These are phyloP conservation scores for Druceiella hillmani DNA, from an alignment of 2,888 invertebrate genomes.

Conservation along the genomic window DNA sequence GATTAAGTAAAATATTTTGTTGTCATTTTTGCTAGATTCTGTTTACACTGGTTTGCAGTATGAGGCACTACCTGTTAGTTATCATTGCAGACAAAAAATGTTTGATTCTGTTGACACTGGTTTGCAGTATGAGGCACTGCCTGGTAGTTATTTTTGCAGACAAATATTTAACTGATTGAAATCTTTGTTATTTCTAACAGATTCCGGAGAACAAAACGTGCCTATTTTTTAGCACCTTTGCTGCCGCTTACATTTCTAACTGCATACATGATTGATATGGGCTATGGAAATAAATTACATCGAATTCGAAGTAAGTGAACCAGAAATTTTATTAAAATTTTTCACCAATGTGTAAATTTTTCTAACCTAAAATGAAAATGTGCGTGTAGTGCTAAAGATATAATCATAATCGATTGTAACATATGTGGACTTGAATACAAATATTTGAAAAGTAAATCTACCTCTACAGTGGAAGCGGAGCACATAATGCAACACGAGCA, in stretches of 20 bases:
- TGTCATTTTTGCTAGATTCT: no score
- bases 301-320: slow-evolving; percentile 69
- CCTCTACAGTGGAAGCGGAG: slow-evolving; percentile 65
- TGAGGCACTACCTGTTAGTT: no score
- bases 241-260: slow-evolving; percentile 67
- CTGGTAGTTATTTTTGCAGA: no score
- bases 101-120: no score
- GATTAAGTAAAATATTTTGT: no score
- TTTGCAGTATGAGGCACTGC: no score
- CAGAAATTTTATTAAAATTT: no score
- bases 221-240: slow-evolving; percentile 58
- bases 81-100: no score
- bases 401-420: neutral
- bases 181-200: slow-evolving; percentile 33
- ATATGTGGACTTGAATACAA: no score
- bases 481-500: slow-evolving; percentile 72
- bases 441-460: no score
- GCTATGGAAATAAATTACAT: slow-evolving; percentile 71
- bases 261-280: slow-evolving; percentile 69
- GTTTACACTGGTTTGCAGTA: no score
- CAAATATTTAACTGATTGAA: no score
- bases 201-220: slow-evolving; percentile 56
- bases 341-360: slow-evolving; percentile 6
- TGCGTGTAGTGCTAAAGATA: neutral
- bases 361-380: slow-evolving; percentile 8